Conservation (phyloP, 2,888 invertebrate genomes). For the Nebria salina region DNA sequence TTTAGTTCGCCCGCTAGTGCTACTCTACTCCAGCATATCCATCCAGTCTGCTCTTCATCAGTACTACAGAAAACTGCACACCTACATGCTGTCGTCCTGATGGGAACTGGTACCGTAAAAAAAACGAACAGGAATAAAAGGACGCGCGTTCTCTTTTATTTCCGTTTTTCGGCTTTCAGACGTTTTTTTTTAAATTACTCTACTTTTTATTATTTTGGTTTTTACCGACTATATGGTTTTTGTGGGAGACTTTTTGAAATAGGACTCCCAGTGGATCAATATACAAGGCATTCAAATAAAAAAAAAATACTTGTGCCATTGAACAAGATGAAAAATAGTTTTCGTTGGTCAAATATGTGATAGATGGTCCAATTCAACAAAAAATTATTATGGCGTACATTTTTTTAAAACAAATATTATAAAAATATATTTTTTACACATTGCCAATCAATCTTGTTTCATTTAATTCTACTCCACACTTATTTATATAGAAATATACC, state of each 20-base stretch:
- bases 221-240: constrained; percentile 25
- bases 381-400: too few relatives aligned
- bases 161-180: constrained; percentile 38
- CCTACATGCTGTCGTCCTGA: not conserved
- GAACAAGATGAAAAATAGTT: not conserved
- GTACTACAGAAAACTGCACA: not conserved
- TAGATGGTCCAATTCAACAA: not conserved
- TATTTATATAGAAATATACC: too few relatives aligned
- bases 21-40: not conserved
- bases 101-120: constrained; percentile 4
- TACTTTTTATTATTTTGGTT: constrained; percentile 14
- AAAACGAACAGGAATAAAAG: constrained; percentile 18
- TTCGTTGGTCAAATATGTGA: not conserved
- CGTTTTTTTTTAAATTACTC: not conserved
- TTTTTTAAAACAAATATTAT: too few relatives aligned
- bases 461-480: too few relatives aligned
- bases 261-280: not conserved
- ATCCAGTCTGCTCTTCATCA: not conserved
- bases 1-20: constrained; percentile 30
- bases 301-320: not conserved
- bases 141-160: constrained; percentile 31
- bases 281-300: not conserved
- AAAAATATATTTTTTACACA: too few relatives aligned
- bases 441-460: too few relatives aligned
- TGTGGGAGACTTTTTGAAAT: constrained; percentile 12